Evolutionary conservation across 2,113 vertebrate genomes (phyloP), one percentile per base, ranked within the genome.

Genomic region (Spermophilus dauricus): DNA sequence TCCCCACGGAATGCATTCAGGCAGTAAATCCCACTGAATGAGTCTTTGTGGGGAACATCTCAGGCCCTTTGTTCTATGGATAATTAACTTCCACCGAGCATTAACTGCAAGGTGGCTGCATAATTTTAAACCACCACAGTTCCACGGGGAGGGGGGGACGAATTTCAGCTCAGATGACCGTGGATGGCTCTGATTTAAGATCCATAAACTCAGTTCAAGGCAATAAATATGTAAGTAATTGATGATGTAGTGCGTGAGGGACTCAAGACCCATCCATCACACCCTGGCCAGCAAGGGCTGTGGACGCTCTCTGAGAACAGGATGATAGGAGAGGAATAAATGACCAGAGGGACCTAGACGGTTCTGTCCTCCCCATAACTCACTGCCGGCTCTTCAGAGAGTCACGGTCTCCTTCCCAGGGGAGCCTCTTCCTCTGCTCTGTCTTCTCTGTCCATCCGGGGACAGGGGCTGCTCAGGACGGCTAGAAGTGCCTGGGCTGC

Each of bases 171-270:
- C 94, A 58, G 87, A 20, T 16, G 0, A 56, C 81, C 95, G 30
- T 0, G 24, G 67, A 89, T 34, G 7, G 86, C 88, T 97, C n/a
- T 96, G 97, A 53, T 96, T 96, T 89, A 94, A 32, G 80, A 96
- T 96, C 78, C 67, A 0, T 94, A 95, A 94, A 65, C 89, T 96
- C 94, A 72, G 92, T 14, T 94, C 96, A 83, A 42, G 97, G 95
- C 18, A 88, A 92, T 96, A 88, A 96, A 92, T 13, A 56, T 65
- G 0, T 48, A 51, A 87, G 96, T 69, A 84, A 93, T 94, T 96
- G 93, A 61, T 91, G 98, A 93, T 94, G 91, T 18, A 8, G 2
- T 22, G 69, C 73, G 58, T 1, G 18, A 84, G 94, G 87, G 75
- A 94, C 92, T 82, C 24, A 16, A 95, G 89, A 69, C 39, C 2